Evolutionary conservation across 2,888 invertebrate genomes (phyloP).

Genomic region (Leptothorax acervorum): DNA sequence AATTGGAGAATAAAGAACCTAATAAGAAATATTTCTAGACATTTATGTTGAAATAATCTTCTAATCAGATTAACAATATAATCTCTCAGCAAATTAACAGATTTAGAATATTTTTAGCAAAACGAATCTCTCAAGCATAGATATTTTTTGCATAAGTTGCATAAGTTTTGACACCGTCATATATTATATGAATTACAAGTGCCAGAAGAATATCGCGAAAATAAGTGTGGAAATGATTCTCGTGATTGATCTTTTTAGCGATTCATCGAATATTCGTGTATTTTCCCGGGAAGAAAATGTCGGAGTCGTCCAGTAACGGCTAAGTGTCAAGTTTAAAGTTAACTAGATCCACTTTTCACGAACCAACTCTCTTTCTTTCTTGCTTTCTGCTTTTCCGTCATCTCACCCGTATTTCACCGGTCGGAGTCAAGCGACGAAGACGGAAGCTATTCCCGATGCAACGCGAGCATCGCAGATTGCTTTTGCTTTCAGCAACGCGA

Average conservation of each 20-base stretch:
- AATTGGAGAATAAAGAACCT: not conserved
- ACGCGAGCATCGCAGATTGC: constrained; percentile 66
- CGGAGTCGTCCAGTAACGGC: constrained; percentile 1
- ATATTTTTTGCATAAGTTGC: not conserved
- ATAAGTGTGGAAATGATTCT: not conserved
- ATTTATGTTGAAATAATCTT: not conserved
- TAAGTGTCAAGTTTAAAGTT: constrained; percentile 55
- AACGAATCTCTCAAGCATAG: not conserved
- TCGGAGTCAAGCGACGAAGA: constrained; percentile 64
- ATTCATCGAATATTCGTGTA: not conserved
- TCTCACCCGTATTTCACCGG: constrained; percentile 11
- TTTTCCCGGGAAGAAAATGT: constrained; percentile 35
- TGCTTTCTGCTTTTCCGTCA: constrained; percentile 13
- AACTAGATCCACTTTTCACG: constrained; percentile 11
- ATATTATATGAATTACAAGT: not conserved
- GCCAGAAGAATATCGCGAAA: not conserved
- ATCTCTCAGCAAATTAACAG: not conserved
- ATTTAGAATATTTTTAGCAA: constrained; percentile 1
- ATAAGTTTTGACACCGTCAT: not conserved
- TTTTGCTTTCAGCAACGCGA: constrained; percentile 61
- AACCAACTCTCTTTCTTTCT: not conserved
- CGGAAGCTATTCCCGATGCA: constrained; percentile 71
- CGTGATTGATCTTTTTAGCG: not conserved
- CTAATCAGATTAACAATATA: not conserved
- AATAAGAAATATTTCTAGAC: not conserved